phyloP scores from a whole-genome alignment of 2,888 invertebrate genomes.

The Crematogaster levior region DNA sequence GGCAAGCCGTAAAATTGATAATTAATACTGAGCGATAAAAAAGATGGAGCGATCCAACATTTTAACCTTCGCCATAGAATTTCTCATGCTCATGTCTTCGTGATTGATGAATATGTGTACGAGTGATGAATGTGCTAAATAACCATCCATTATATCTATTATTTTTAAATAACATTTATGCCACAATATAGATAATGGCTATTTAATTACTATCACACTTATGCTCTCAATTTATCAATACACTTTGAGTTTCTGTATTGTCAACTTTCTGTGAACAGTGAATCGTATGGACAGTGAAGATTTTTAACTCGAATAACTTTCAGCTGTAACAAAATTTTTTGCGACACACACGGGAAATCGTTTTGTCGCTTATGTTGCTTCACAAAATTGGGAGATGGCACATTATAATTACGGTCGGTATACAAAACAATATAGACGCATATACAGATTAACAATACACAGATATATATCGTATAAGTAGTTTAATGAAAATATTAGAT shows the following conservation, averaged over 20 bases:
- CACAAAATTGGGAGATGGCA: slow-evolving; percentile 19
- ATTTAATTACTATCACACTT: not conserved
- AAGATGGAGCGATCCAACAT: slow-evolving; percentile 28
- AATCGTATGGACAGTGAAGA: not conserved
- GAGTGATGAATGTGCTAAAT: slow-evolving; percentile 37
- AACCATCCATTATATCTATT: slow-evolving; percentile 12
- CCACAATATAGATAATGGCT: not conserved
- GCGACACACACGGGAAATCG: not conserved
- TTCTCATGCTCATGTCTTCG: slow-evolving; percentile 26
- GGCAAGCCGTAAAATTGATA: slow-evolving; percentile 73
- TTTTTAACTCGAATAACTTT: not conserved
- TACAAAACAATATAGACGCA: slow-evolving; percentile 43
- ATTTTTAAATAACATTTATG: not conserved
- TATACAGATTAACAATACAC: not conserved
- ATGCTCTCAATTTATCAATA: not conserved
- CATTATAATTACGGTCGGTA: slow-evolving; percentile 37
- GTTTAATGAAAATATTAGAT: slow-evolving; percentile 49
- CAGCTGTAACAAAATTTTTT: not conserved
- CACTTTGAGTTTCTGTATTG: not conserved
- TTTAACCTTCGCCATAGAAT: slow-evolving; percentile 33
- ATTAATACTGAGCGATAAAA: slow-evolving; percentile 69
- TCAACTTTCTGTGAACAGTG: not conserved
- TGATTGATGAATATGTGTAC: slow-evolving; percentile 31
- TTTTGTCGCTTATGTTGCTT: slow-evolving; percentile 9
- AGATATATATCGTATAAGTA: slow-evolving; percentile 27